A percentile compares a stretch with the other conserved stretches of the same genome.
Evolutionary conservation across 2,888 invertebrate genomes (phyloP).

Genomic region (Melinaea marsaeus): DNA sequence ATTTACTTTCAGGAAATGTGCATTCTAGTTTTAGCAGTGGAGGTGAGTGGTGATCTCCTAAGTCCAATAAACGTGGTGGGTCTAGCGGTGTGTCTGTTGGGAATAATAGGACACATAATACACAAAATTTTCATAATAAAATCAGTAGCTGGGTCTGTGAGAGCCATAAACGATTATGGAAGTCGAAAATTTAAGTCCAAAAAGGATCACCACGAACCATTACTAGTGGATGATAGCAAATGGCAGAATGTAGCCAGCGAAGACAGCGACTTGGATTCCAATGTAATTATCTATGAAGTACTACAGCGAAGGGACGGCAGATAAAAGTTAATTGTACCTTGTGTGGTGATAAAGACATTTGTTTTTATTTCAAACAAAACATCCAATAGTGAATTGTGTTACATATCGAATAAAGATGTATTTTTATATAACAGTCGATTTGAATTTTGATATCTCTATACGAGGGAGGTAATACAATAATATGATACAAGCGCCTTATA

Average conservation of each 20-base stretch:
- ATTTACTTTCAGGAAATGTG: constrained; percentile 89
- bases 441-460: too few species aligned
- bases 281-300: constrained; percentile 76
- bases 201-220: constrained; percentile 52
- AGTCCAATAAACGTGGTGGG: constrained; percentile 90
- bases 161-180: constrained; percentile 48
- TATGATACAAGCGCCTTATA: constrained; percentile 5
- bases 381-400: not conserved
- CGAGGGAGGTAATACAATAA: not conserved
- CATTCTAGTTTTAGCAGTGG: constrained; percentile 91
- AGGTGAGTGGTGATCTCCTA: constrained; percentile 91
- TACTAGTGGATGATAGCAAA: constrained; percentile 49
- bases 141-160: constrained; percentile 51
- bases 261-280: constrained; percentile 71
- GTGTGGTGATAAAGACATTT: not conserved
- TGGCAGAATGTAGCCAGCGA: constrained; percentile 52
- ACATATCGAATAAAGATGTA: constrained; percentile 4
- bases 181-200: constrained; percentile 38
- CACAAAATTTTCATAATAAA: constrained; percentile 79
- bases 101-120: constrained; percentile 90
- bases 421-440: not conserved
- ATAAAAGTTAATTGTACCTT: constrained; percentile 13
- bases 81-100: constrained; percentile 89
- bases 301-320: constrained; percentile 69
- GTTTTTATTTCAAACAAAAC: too few species aligned